Evolutionary conservation across 2,113 vertebrate species (phyloP).

Genomic region (Bubo blakistoni): DNA sequence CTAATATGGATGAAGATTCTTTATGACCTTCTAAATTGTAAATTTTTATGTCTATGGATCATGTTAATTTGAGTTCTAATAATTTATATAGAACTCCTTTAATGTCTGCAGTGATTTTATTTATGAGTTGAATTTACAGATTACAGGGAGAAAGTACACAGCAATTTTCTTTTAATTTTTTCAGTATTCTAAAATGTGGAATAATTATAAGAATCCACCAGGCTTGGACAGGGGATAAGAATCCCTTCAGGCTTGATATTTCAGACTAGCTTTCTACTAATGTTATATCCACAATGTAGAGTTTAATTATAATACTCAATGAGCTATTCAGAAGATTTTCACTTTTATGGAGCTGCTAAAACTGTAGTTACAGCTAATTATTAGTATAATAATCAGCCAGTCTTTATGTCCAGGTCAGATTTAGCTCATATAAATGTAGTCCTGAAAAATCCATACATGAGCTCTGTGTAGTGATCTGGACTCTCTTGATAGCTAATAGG

Average conservation of each 20-base stretch:
- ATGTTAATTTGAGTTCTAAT: neutral
- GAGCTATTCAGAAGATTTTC: neutral
- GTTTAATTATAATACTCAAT: neutral
- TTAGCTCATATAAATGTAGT: neutral
- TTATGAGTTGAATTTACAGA: neutral
- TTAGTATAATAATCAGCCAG: neutral
- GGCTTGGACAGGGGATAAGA: neutral
- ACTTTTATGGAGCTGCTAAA: conserved; percentile 9
- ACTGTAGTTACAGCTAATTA: neutral
- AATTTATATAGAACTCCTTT: neutral
- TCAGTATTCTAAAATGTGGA: neutral
- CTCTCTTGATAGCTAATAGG: neutral
- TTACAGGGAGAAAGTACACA: neutral
- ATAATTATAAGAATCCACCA: neutral
- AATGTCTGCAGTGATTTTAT: neutral
- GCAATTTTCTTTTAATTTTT: neutral
- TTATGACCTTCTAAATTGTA: neutral
- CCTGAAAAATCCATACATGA: neutral
- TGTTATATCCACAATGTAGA: neutral
- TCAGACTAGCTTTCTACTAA: neutral
- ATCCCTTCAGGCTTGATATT: neutral
- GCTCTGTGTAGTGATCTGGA: neutral
- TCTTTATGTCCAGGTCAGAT: neutral
- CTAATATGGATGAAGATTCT: neutral
- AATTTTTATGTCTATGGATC: neutral